These are phyloP conservation scores for Ranitomeya imitator DNA, from an alignment of 2,113 vertebrate genomes.

Conservation along the genomic window DNA sequence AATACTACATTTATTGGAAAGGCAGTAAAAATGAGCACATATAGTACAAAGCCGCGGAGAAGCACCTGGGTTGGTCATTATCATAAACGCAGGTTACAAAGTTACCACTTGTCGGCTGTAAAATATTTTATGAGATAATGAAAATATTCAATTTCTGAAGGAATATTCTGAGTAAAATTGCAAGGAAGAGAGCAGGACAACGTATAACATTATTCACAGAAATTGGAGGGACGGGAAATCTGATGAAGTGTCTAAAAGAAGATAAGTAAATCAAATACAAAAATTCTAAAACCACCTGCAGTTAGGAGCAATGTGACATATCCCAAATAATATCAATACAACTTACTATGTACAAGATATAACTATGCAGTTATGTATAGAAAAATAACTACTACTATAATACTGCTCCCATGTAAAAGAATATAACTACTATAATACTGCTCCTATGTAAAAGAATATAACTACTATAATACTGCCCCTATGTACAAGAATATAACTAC, in stretches of 20 bases:
- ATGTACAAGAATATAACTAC: too few species aligned
- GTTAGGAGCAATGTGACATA: too few species aligned
- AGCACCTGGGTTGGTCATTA: conserved; percentile 28
- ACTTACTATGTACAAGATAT: too few species aligned
- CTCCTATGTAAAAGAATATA: too few species aligned
- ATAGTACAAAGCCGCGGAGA: background rate
- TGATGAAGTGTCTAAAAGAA: background rate
- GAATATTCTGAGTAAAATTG: background rate
- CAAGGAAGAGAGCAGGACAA: background rate
- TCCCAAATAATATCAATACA: too few species aligned
- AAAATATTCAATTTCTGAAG: background rate
- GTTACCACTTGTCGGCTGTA: conserved; percentile 24
- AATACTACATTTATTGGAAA: conserved; percentile 23
- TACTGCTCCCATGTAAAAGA: too few species aligned
- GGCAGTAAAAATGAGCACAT: background rate
- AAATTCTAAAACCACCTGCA: background rate
- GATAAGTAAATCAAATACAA: background rate
- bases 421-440: too few species aligned
- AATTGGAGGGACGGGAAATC: background rate
- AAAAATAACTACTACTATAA: too few species aligned
- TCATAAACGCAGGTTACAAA: conserved; percentile 15
- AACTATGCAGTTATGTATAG: too few species aligned
- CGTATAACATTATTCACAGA: background rate
- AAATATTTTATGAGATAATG: conserved; percentile 17
- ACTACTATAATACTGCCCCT: too few species aligned